Evolutionary conservation across 2,113 vertebrate genomes (phyloP), one percentile per base, ranked within the genome.

Genomic region (Chaetodon auriga): DNA sequence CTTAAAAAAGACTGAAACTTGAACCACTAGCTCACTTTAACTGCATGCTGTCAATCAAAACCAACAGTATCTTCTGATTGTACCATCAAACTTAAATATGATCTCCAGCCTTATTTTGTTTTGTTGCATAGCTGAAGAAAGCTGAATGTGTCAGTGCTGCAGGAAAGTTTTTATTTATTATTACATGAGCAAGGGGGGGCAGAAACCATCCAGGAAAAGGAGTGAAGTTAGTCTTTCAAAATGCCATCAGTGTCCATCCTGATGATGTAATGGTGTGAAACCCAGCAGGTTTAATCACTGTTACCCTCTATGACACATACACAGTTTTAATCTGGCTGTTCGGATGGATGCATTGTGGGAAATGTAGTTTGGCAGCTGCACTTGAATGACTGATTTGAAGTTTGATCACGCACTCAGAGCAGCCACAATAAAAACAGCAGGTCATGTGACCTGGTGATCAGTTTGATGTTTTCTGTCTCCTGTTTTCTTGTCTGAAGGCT

Each of bases 21-120:
- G 0, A 30, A 81, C 30, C 63, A 57, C 80, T 60, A 19, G 38
- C 55, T 84, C 82, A 69, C 69, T 74, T 63, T 80, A 75, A 63
- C 48, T 80, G 82, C 82, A 84, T 84, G 82, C 77, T 63, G 62
- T 79, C 69, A 74, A 41, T 68, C 62, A 68, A 80, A 78, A 49
- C 45, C 63, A 66, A 53, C 60, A 46, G 68, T 55, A 64, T 60
- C 62, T 53, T 51, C 30, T 51, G 76, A 78, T 78, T 51, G 45
- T 69, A 51, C 55, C 75, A 78, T 78, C 2, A 73, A 83, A 46
- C 69, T 21, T 0, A 68, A 55, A 60, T 38, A 23, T 0, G 2
- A 77, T 71, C 7, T 55, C 38, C 35, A 70, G 74, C 74, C 73
- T 77, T 71, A 64, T 68, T 68, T 74, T 8, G 15, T 73, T 73